Conservation (phyloP, 2,113 vertebrate genomes). For the Grantiella picta region DNA sequence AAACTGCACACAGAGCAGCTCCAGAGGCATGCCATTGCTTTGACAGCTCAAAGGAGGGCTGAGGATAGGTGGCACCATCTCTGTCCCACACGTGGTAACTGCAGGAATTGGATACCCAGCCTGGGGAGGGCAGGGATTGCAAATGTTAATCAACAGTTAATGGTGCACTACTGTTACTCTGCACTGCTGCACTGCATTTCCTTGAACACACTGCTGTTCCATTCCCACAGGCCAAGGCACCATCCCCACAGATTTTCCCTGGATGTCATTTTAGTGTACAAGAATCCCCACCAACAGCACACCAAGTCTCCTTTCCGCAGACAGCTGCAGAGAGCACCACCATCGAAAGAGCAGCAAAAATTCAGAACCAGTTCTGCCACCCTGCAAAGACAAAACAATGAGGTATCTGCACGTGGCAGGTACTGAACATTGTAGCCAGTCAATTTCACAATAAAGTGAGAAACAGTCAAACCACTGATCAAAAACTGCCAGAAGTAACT, state of each 20-base stretch:
- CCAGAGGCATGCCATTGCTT: not conserved
- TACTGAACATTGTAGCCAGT: fast-evolving
- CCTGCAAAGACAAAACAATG: fast-evolving
- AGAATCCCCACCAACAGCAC: not conserved
- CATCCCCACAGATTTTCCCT: not conserved
- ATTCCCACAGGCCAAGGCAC: not conserved
- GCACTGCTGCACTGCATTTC: not conserved
- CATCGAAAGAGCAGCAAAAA: not conserved
- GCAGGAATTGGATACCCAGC: fast-evolving
- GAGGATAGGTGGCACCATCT: not conserved
- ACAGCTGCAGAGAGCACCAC: not conserved
- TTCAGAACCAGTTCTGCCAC: not conserved
- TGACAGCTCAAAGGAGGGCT: not conserved
- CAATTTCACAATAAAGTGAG: not conserved
- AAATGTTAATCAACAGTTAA: not conserved
- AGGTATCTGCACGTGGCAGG: not conserved
- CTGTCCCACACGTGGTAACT: not conserved
- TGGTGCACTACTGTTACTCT: too few species aligned
- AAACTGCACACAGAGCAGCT: too few species aligned
- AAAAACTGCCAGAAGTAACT: not conserved
- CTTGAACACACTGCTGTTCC: not conserved
- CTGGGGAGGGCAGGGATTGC: not conserved
- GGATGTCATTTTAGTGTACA: not conserved
- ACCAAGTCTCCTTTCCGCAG: not conserved
- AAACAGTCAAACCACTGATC: not conserved